Evolutionary conservation across 2,797 vertebrate species (phyloP).

Genomic region (Sebastes paucispinis): DNA sequence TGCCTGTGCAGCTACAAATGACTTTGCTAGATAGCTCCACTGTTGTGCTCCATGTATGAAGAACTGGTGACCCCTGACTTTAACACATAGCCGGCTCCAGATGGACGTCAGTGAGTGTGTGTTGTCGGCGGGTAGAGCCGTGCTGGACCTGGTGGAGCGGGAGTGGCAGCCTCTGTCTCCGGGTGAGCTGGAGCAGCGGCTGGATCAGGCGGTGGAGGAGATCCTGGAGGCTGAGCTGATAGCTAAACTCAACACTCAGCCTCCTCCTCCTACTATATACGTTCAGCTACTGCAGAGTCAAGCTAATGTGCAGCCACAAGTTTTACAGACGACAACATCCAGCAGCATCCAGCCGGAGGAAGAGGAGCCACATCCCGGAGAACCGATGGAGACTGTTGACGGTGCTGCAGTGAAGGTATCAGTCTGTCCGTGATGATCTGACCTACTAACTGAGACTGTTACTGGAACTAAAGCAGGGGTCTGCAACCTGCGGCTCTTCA

Average conservation of each 20-base stretch:
- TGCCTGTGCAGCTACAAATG: fast-evolving
- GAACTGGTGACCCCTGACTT: fast-evolving
- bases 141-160: slow-evolving; percentile 80
- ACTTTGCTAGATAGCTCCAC: background rate
- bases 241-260: slow-evolving; percentile 30
- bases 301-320: background rate
- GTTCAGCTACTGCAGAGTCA: slow-evolving; percentile 24
- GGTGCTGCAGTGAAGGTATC: slow-evolving; percentile 51
- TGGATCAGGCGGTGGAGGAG: slow-evolving; percentile 82
- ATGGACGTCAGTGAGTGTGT: slow-evolving; percentile 59
- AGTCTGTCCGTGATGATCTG: background rate
- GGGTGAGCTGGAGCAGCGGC: slow-evolving; percentile 80
- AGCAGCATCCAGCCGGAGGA: background rate
- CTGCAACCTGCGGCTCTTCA: too few species aligned
- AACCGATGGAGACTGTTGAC: background rate
- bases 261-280: slow-evolving; percentile 6
- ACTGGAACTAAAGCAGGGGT: too few species aligned
- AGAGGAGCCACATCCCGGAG: slow-evolving; percentile 8
- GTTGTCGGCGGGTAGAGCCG: slow-evolving; percentile 70
- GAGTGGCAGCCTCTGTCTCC: slow-evolving; percentile 84
- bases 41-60: too few species aligned
- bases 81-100: fast-evolving
- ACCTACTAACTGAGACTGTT: background rate
- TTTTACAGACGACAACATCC: background rate
- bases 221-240: slow-evolving; percentile 78